Percentiles rank a stretch among this genome's conserved stretches.
Evolutionary conservation across 2,113 vertebrate genomes (phyloP).

Genomic region (Conger conger): DNA sequence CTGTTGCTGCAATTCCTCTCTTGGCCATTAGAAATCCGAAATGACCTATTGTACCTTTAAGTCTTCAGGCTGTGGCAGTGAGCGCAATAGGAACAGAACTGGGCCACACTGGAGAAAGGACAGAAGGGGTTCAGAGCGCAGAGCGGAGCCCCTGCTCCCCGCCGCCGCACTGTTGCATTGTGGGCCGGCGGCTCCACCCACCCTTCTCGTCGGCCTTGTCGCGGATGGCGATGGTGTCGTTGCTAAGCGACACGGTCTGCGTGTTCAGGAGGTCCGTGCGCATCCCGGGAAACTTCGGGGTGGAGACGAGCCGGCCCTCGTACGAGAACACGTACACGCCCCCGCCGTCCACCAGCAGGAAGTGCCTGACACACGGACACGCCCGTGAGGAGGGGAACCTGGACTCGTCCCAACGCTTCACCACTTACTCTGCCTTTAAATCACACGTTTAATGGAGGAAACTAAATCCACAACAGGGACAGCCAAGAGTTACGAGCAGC

Average conservation of each 20-base stretch:
- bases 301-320: conserved; percentile 87
- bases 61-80: too few relatives aligned
- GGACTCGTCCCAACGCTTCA: background rate
- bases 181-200: conserved; percentile 42
- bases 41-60: too few relatives aligned
- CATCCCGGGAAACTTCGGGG: conserved; percentile 87
- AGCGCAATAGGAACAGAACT: too few relatives aligned
- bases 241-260: conserved; percentile 86
- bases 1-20: too few relatives aligned
- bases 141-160: background rate
- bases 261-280: conserved; percentile 86
- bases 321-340: conserved; percentile 91
- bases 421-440: background rate
- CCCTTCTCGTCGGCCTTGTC: conserved; percentile 91
- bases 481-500: background rate
- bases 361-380: conserved; percentile 69
- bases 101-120: too few relatives aligned
- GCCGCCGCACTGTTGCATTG: background rate
- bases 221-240: conserved; percentile 84
- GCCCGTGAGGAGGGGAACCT: background rate
- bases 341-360: conserved; percentile 89
- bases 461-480: background rate
- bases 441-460: background rate
- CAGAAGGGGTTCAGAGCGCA: background rate
- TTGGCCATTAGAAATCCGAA: too few relatives aligned